These are phyloP conservation scores for Heteromormyrus szaboi DNA, from an alignment of 2,797 vertebrate species.

Conservation along the genomic window DNA sequence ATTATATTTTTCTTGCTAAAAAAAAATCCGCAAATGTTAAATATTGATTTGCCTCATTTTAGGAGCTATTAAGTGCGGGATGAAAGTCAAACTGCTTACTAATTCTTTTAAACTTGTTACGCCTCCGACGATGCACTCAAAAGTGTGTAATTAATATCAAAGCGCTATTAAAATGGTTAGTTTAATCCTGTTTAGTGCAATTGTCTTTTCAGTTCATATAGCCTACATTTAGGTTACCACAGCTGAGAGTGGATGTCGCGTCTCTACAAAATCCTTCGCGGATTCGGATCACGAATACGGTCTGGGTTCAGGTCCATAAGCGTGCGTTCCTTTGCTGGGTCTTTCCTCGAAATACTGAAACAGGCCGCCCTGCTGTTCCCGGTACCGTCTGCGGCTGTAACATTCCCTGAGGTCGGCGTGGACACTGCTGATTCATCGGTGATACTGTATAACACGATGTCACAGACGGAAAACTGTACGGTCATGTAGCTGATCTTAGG, in stretches of 20 bases:
- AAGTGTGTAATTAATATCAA: neutral
- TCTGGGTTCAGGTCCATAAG: neutral
- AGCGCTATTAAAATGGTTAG: neutral
- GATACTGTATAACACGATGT: neutral
- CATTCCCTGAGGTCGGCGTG: neutral
- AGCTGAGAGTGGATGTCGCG: neutral
- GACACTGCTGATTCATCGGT: neutral
- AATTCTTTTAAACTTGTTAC: neutral
- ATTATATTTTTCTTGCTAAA: neutral
- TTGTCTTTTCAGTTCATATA: neutral
- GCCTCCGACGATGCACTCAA: neutral
- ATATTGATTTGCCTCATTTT: neutral
- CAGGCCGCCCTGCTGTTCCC: neutral
- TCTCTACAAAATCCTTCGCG: neutral
- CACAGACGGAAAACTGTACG: neutral
- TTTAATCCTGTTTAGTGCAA: neutral
- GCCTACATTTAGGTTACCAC: neutral
- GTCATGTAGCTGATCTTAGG: neutral
- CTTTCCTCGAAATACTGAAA: neutral
- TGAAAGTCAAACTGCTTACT: neutral
- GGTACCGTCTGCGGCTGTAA: neutral
- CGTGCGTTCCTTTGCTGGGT: neutral
- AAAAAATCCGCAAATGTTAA: neutral
- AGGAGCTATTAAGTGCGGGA: neutral
- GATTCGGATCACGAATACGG: neutral